These are phyloP conservation scores for Philypnodon macrostomus DNA, from an alignment of 2,797 vertebrate genomes.

Conservation along the genomic window DNA sequence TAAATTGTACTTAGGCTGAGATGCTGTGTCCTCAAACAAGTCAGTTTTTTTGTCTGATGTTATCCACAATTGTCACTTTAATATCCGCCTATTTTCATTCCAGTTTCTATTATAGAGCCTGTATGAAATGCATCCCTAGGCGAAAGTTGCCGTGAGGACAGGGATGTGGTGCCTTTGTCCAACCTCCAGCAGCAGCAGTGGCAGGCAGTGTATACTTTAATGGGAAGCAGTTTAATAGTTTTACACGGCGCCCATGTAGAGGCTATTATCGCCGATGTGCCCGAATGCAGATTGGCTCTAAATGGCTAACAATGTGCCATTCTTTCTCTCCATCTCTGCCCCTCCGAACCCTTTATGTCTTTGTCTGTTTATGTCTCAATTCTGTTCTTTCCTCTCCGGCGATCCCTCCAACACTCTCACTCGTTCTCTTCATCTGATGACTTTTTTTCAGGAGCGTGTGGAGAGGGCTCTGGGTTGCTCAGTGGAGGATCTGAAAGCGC, in stretches of 20 bases:
- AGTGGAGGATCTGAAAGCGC: conserved; percentile 89
- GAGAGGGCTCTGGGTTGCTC: conserved; percentile 87
- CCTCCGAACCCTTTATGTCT: conserved; percentile 40
- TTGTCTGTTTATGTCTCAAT: conserved; percentile 35
- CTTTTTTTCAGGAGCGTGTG: conserved; percentile 81
- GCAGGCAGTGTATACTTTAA: too few species aligned
- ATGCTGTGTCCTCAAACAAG: too few species aligned
- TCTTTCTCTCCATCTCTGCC: conserved; percentile 26
- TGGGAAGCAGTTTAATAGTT: conserved; percentile 64
- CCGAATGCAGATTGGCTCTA: conserved; percentile 64
- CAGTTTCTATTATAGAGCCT: conserved; percentile 45
- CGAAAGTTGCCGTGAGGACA: conserved; percentile 49
- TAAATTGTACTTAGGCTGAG: too few species aligned
- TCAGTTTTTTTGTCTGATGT: conserved; percentile 18
- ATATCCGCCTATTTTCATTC: conserved; percentile 37
- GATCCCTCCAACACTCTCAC: conserved; percentile 33
- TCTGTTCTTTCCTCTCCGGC: conserved; percentile 35
- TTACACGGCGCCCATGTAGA: conserved; percentile 63
- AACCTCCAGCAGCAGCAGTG: conserved; percentile 39
- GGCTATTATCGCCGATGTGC: conserved; percentile 67
- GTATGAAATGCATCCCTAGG: conserved; percentile 58
- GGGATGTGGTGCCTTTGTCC: conserved; percentile 48
- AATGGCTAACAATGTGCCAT: conserved; percentile 62
- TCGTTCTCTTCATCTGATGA: conserved; percentile 17
- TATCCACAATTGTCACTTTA: conserved; percentile 28